phyloP scores from a whole-genome alignment of 2,797 vertebrate genomes.

The Enteromius anoplus region DNA sequence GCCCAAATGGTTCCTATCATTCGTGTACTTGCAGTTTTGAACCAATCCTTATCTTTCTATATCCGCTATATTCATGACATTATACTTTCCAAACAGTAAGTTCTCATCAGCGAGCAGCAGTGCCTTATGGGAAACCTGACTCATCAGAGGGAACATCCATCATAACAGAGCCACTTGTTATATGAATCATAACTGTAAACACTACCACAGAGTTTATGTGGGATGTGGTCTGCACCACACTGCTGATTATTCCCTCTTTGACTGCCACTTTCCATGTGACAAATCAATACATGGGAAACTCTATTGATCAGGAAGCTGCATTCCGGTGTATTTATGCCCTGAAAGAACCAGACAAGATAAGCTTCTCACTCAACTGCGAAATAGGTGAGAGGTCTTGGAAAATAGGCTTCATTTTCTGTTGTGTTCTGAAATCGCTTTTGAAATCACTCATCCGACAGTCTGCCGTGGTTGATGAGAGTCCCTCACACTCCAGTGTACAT shows the following conservation, averaged over 20 bases:
- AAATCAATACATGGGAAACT: conserved; percentile 53
- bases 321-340: neutral
- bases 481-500: neutral
- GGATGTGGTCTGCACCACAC: conserved; percentile 21
- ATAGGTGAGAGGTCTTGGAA: neutral
- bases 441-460: neutral
- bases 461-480: neutral
- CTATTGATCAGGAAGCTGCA: conserved; percentile 39
- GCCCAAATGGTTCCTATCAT: neutral
- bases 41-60: neutral
- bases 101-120: neutral
- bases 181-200: conserved; percentile 16
- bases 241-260: conserved; percentile 39
- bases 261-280: conserved; percentile 37
- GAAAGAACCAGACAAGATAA: conserved; percentile 8
- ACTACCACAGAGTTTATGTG: neutral
- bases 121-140: conserved; percentile 29
- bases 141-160: neutral
- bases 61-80: neutral
- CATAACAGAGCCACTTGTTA: conserved; percentile 36
- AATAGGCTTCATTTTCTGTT: neutral
- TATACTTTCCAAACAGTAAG: neutral
- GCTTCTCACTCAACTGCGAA: neutral
- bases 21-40: neutral
- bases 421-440: neutral